A percentile compares a stretch with the other conserved stretches of the same genome.
These are phyloP conservation scores for Glyptemys insculpta DNA, from an alignment of 2,797 vertebrate genomes.

Conservation along the genomic window DNA sequence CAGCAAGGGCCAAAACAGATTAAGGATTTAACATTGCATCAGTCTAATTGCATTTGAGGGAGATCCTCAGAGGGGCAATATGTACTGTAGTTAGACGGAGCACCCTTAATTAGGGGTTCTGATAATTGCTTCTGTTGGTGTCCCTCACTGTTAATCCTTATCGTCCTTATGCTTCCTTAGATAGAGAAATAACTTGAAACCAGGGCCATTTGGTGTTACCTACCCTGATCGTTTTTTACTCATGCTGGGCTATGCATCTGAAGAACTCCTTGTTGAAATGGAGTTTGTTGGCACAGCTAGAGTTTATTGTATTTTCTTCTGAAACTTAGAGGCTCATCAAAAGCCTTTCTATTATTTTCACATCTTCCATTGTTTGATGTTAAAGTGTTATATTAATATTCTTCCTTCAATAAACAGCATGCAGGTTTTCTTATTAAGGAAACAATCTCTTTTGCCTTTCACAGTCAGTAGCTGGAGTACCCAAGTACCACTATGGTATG, in stretches of 20 bases:
- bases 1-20: background rate
- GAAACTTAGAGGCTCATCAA: background rate
- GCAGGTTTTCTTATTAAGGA: background rate
- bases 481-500: background rate
- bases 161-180: background rate
- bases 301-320: background rate
- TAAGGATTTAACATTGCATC: background rate
- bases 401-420: rapidly evolving
- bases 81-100: background rate
- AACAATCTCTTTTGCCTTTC: background rate
- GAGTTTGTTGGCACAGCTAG: background rate
- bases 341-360: background rate
- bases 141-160: background rate
- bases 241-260: background rate
- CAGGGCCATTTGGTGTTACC: background rate
- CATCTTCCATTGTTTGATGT: background rate
- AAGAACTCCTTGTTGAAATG: background rate
- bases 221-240: background rate
- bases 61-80: background rate
- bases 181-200: background rate
- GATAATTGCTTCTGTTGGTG: background rate
- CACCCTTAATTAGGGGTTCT: background rate
- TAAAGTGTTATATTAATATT: background rate
- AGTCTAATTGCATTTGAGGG: background rate
- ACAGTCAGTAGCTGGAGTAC: background rate